phyloP scores from a whole-genome alignment of 2,113 vertebrate species.

The Daubentonia madagascariensis region DNA sequence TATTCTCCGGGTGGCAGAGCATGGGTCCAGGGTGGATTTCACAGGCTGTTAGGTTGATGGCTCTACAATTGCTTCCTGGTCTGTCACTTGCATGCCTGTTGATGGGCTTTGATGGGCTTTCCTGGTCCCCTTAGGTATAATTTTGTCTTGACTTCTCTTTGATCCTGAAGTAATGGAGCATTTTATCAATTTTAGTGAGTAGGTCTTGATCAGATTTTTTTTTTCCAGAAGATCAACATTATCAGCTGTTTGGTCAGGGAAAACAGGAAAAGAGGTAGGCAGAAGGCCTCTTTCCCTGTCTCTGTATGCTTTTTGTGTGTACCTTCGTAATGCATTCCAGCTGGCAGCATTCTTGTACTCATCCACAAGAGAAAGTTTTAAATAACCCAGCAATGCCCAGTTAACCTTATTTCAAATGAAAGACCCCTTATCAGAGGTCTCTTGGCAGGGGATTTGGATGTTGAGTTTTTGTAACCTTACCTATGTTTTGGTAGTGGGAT shows the following conservation, averaged over 20 bases:
- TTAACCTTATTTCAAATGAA: constrained; percentile 25
- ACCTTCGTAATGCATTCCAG: constrained; percentile 66
- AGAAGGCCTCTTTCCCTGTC: background rate
- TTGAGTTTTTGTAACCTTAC: background rate
- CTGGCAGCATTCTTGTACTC: background rate
- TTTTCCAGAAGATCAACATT: constrained; percentile 41
- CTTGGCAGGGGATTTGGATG: background rate
- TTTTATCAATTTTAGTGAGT: constrained; percentile 76
- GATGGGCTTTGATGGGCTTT: constrained; percentile 59
- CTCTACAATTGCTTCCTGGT: constrained; percentile 69
- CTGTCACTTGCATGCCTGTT: constrained; percentile 65
- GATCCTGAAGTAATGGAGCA: constrained; percentile 74
- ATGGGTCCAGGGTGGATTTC: constrained; percentile 59
- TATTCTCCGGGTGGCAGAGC: constrained; percentile 62
- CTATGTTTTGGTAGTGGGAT: background rate
- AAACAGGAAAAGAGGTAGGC: constrained; percentile 19
- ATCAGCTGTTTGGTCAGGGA: constrained; percentile 30
- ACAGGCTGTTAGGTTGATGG: constrained; percentile 75
- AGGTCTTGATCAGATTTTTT: constrained; percentile 64
- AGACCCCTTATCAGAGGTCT: background rate
- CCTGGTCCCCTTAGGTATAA: constrained; percentile 58
- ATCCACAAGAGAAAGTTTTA: background rate
- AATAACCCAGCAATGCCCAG: background rate
- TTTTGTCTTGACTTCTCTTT: constrained; percentile 77
- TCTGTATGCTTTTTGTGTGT: background rate